phyloP scores from a whole-genome alignment of 2,888 invertebrate species.

The Meteorus colon region DNA sequence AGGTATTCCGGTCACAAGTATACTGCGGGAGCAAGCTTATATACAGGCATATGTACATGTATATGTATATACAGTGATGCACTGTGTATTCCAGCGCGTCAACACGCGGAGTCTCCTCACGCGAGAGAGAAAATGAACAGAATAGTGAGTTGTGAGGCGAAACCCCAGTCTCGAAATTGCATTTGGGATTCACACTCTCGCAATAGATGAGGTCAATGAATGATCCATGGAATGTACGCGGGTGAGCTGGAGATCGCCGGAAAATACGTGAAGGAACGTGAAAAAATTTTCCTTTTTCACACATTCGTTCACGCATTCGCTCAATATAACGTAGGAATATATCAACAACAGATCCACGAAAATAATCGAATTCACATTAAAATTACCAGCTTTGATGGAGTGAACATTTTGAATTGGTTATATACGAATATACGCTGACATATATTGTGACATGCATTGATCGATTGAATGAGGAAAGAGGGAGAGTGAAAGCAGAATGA shows the following conservation, averaged over 20 bases:
- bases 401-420: constrained; percentile 17
- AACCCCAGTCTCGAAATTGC: constrained; percentile 24
- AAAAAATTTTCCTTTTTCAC: constrained; percentile 5
- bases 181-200: constrained; percentile 22
- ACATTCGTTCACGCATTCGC: not conserved
- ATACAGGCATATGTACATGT: constrained; percentile 1
- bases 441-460: not conserved
- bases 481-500: not conserved
- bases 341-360: not conserved
- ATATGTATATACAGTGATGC: not conserved
- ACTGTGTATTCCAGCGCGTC: not conserved
- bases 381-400: constrained; percentile 3
- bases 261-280: constrained; percentile 1
- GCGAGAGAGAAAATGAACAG: not conserved
- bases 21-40: constrained; percentile 20
- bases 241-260: not conserved
- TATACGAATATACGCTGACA: no score
- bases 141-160: not conserved
- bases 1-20: constrained; percentile 41
- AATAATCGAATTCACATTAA: constrained; percentile 19
- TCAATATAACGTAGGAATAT: not conserved
- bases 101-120: constrained; percentile 10
- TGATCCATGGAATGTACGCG: constrained; percentile 20
- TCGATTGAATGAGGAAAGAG: not conserved
- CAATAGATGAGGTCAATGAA: constrained; percentile 24